Conservation (phyloP, 2,797 vertebrate genomes). For the Argyrosomus regius region DNA sequence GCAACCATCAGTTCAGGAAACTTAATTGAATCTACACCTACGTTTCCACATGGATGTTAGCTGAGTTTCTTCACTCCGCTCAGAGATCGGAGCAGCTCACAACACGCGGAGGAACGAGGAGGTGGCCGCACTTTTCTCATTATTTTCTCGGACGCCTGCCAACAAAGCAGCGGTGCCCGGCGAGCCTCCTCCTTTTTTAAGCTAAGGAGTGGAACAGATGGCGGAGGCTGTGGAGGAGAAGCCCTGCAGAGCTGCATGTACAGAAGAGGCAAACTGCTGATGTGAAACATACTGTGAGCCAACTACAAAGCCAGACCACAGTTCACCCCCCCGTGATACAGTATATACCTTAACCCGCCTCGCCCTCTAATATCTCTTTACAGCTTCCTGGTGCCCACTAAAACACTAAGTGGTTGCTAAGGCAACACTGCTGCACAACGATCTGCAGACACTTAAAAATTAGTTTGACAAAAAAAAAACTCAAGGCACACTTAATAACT, state of each 20-base stretch:
- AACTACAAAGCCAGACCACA: slow-evolving; percentile 59
- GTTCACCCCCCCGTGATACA: background rate
- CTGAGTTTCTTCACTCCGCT: background rate
- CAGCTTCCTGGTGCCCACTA: slow-evolving; percentile 28
- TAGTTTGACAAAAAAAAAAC: background rate
- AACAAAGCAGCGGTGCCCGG: slow-evolving; percentile 49
- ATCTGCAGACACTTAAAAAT: slow-evolving; percentile 14
- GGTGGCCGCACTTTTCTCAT: slow-evolving; percentile 65
- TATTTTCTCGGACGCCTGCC: slow-evolving; percentile 65
- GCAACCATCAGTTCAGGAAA: slow-evolving; percentile 14
- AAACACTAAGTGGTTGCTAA: slow-evolving; percentile 5
- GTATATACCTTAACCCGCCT: slow-evolving; percentile 14
- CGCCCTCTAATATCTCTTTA: slow-evolving; percentile 16
- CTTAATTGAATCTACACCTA: slow-evolving; percentile 38
- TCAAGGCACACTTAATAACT: background rate
- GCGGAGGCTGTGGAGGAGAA: slow-evolving; percentile 19
- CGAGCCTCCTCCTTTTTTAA: slow-evolving; percentile 28
- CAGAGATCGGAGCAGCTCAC: background rate
- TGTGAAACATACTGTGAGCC: slow-evolving; percentile 51
- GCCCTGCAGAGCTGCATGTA: slow-evolving; percentile 40
- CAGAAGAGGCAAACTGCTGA: slow-evolving; percentile 52
- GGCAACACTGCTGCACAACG: slow-evolving; percentile 2
- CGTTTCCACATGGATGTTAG: slow-evolving; percentile 36
- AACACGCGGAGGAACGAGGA: slow-evolving; percentile 3
- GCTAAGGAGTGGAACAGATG: slow-evolving; percentile 70